These are phyloP conservation scores for Enteromius anoplus DNA, from an alignment of 2,797 vertebrate species.

Conservation along the genomic window DNA sequence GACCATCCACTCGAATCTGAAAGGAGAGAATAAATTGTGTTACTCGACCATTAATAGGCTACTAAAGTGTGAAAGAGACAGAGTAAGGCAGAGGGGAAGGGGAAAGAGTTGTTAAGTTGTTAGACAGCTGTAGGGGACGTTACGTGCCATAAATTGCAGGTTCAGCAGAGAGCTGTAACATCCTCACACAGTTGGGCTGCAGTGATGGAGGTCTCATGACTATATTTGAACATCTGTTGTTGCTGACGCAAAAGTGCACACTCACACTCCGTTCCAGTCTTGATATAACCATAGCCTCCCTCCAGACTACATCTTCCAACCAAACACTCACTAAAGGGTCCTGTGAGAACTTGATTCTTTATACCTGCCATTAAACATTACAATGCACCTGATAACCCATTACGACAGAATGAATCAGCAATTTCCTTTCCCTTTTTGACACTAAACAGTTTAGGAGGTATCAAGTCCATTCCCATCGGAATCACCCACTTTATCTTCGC, in stretches of 20 bases:
- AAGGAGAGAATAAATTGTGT: conserved; percentile 37
- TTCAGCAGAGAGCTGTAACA: conserved; percentile 40
- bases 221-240: conserved; percentile 49
- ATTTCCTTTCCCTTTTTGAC: conserved; percentile 5
- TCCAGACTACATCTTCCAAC: conserved; percentile 9
- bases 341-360: conserved; percentile 56
- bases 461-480: conserved; percentile 23
- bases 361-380: conserved; percentile 49
- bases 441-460: conserved; percentile 14
- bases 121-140: conserved; percentile 43
- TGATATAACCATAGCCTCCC: conserved; percentile 15
- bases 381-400: conserved; percentile 49
- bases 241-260: conserved; percentile 37
- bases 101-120: conserved; percentile 34
- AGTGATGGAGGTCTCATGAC: conserved; percentile 19
- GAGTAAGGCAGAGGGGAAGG: conserved; percentile 11
- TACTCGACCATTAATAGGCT: conserved; percentile 20
- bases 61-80: neutral
- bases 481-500: conserved; percentile 19
- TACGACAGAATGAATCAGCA: conserved; percentile 19
- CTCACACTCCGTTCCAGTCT: conserved; percentile 20
- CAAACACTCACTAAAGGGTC: conserved; percentile 25
- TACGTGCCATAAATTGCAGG: conserved; percentile 38
- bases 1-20: conserved; percentile 93
- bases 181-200: conserved; percentile 21